Conservation (phyloP, 2,797 vertebrate genomes). For the Fringilla coelebs region DNA sequence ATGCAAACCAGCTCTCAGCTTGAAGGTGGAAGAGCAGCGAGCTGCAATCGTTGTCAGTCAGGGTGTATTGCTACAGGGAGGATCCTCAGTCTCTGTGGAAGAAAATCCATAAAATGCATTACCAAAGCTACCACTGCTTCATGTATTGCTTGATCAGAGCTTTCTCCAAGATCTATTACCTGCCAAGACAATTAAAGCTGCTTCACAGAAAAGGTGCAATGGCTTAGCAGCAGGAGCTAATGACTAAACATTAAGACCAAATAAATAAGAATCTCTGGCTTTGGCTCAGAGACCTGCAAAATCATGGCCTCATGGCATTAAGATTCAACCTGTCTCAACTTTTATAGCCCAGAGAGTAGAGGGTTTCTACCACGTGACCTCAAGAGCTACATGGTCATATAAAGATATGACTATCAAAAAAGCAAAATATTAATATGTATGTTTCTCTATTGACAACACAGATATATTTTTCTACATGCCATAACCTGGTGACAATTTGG, state of each 20-base stretch:
- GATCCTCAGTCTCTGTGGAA: background rate
- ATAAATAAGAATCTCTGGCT: background rate
- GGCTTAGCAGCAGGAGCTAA: background rate
- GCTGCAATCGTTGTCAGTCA: background rate
- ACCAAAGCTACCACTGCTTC: background rate
- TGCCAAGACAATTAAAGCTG: background rate
- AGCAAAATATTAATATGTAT: background rate
- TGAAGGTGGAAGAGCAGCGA: background rate
- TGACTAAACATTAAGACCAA: background rate
- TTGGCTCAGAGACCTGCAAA: background rate
- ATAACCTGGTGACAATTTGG: background rate
- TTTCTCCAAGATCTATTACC: background rate
- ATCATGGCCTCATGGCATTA: background rate
- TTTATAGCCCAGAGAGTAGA: background rate
- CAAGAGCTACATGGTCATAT: background rate
- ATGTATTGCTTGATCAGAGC: background rate
- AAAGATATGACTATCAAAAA: background rate
- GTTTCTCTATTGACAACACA: background rate
- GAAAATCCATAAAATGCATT: background rate
- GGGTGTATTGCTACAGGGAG: background rate
- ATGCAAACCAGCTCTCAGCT: background rate
- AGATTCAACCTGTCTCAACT: background rate
- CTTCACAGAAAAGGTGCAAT: background rate
- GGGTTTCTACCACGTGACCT: background rate
- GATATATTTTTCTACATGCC: background rate